Evolutionary conservation across 2,888 invertebrate genomes (phyloP).

Genomic region (Noctuana brunneofusca): DNA sequence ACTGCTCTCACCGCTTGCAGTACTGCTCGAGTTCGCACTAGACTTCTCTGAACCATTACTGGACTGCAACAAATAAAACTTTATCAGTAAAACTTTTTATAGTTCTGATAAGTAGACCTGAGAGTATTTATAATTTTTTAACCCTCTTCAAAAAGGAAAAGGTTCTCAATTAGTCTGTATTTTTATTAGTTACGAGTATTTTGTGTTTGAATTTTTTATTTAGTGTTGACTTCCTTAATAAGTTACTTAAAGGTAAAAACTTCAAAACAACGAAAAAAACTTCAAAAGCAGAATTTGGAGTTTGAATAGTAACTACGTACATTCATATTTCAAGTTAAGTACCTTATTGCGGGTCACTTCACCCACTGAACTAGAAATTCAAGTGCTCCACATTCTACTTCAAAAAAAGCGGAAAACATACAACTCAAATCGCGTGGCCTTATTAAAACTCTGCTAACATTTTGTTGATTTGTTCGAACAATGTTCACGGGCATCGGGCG

Average conservation of each 20-base stretch:
- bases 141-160: too few species aligned
- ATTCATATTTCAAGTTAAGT: not conserved
- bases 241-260: not conserved
- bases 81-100: not conserved
- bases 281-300: not conserved
- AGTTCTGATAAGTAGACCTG: too few species aligned
- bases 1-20: conserved; percentile 60
- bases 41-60: conserved; percentile 71
- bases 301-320: not conserved
- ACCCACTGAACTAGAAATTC: conserved; percentile 23
- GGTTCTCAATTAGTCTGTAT: too few species aligned
- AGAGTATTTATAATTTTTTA: too few species aligned
- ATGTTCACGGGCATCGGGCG: conserved; percentile 50
- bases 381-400: conserved; percentile 9
- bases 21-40: conserved; percentile 46
- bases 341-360: conserved; percentile 15
- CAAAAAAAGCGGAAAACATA: conserved; percentile 18
- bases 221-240: too few species aligned
- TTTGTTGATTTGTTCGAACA: conserved; percentile 52
- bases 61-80: conserved; percentile 50
- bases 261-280: too few species aligned
- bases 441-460: conserved; percentile 45
- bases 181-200: too few species aligned
- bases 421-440: conserved; percentile 45
- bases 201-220: too few species aligned